phyloP scores from a whole-genome alignment of 2,113 vertebrate species.

The Heterotis niloticus region DNA sequence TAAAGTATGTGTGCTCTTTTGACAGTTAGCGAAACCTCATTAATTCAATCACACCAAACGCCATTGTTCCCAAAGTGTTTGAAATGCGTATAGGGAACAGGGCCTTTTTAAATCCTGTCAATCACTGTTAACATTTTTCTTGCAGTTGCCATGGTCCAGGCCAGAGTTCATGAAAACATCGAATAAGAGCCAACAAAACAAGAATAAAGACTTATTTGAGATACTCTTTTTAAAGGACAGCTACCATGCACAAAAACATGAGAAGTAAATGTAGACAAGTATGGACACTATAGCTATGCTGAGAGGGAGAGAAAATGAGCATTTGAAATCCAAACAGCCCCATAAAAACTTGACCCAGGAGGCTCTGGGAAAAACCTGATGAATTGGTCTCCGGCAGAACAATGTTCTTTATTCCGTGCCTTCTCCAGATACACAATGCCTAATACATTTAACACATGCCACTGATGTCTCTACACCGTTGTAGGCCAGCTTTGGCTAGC shows the following conservation, averaged over 20 bases:
- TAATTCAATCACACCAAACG: slow-evolving; percentile 99
- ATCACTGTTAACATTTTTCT: slow-evolving; percentile 99
- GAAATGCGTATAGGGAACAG: slow-evolving; percentile 91
- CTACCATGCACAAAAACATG: slow-evolving; percentile 93
- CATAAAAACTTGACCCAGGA: slow-evolving; percentile 96
- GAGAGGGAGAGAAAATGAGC: slow-evolving; percentile 76
- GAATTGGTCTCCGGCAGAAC: slow-evolving; percentile 88
- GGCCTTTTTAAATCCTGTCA: slow-evolving; percentile 97
- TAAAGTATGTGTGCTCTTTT: slow-evolving; percentile 99
- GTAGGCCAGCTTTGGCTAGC: slow-evolving; percentile 75
- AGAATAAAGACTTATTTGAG: slow-evolving; percentile 98
- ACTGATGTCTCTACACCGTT: slow-evolving; percentile 72
- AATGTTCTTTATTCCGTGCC: slow-evolving; percentile 77
- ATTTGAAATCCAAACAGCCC: slow-evolving; percentile 96
- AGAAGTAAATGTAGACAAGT: slow-evolving; percentile 97
- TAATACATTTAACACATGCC: slow-evolving; percentile 88
- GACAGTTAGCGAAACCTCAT: slow-evolving; percentile 97
- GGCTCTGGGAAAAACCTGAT: slow-evolving; percentile 98
- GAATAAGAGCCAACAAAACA: slow-evolving; percentile 97
- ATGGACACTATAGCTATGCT: slow-evolving; percentile 84
- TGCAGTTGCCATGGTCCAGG: slow-evolving; percentile 97
- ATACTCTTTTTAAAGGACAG: slow-evolving; percentile 94
- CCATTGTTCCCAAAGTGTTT: slow-evolving; percentile 98
- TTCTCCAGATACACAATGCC: slow-evolving; percentile 82
- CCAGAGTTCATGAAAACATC: slow-evolving; percentile 99